Conservation (phyloP, 2,888 invertebrate genomes). For the Alloplasta piceator region DNA sequence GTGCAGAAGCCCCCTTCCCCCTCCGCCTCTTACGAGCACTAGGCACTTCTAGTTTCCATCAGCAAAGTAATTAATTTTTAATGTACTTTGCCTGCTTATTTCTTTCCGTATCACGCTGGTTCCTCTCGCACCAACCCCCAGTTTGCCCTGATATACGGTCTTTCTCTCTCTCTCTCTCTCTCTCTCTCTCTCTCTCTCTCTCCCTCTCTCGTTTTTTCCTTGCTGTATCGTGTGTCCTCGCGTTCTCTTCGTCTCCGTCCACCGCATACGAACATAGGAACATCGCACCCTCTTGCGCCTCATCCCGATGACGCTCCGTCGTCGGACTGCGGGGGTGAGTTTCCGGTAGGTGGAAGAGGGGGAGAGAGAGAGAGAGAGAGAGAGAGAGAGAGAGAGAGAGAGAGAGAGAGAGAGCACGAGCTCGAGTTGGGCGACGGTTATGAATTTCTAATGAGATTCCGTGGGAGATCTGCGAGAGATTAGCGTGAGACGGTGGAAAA, state of each 20-base stretch:
- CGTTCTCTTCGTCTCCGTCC: conserved; percentile 37
- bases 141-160: conserved; percentile 48
- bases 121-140: conserved; percentile 72
- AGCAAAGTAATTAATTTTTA: conserved; percentile 84
- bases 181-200: conserved; percentile 20
- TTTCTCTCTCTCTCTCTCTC: conserved; percentile 54
- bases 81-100: conserved; percentile 83
- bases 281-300: conserved; percentile 48
- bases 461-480: conserved; percentile 83
- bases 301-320: conserved; percentile 42
- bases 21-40: conserved; percentile 62
- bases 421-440: conserved; percentile 78
- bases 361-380: too few species aligned
- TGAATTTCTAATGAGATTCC: conserved; percentile 84
- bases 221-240: conserved; percentile 46
- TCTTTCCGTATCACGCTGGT: conserved; percentile 81
- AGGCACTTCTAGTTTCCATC: conserved; percentile 83
- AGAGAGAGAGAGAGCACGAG: conserved; percentile 6
- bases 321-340: conserved; percentile 24
- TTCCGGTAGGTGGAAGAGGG: conserved; percentile 41
- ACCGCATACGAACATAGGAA: conserved; percentile 49
- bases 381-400: too few species aligned
- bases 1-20: too few species aligned
- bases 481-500: conserved; percentile 74
- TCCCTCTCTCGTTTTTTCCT: conserved; percentile 17